phyloP scores from a whole-genome alignment of 2,113 vertebrate genomes.

The Microtus oregoni region DNA sequence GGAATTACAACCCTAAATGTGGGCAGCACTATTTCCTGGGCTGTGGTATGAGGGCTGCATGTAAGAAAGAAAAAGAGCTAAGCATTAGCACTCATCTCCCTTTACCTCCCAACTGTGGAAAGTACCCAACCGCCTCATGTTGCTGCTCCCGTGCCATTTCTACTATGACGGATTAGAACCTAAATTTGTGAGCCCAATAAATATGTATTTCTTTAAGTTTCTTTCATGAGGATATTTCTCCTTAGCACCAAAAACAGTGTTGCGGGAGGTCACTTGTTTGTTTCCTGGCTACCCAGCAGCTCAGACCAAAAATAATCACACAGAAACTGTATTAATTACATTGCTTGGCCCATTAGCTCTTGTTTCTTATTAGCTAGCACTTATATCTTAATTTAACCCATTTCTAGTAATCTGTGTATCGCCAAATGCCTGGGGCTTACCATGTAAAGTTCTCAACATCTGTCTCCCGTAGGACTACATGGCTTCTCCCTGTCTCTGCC shows the following conservation, averaged over 20 bases:
- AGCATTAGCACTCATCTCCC: neutral
- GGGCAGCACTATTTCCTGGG: neutral
- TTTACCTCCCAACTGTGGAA: neutral
- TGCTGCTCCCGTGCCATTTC: neutral
- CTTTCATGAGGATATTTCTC: neutral
- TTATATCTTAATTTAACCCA: too few relatives aligned
- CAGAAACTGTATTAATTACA: too few relatives aligned
- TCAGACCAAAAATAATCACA: too few relatives aligned
- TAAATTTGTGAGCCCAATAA: neutral
- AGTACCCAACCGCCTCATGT: neutral
- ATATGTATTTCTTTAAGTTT: neutral
- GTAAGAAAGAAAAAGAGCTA: neutral
- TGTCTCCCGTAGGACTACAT: too few relatives aligned
- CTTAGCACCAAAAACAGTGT: too few relatives aligned
- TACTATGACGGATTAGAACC: neutral
- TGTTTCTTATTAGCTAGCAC: too few relatives aligned
- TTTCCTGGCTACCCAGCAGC: too few relatives aligned
- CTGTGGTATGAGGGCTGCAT: neutral
- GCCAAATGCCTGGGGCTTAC: too few relatives aligned
- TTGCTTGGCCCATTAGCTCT: too few relatives aligned
- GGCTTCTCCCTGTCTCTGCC: too few relatives aligned
- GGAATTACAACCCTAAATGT: neutral
- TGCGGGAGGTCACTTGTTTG: fast-evolving
- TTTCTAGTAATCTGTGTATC: too few relatives aligned
- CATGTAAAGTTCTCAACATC: too few relatives aligned